Conservation (phyloP, 2,888 invertebrate species). For the Plagiodera versicolora region DNA sequence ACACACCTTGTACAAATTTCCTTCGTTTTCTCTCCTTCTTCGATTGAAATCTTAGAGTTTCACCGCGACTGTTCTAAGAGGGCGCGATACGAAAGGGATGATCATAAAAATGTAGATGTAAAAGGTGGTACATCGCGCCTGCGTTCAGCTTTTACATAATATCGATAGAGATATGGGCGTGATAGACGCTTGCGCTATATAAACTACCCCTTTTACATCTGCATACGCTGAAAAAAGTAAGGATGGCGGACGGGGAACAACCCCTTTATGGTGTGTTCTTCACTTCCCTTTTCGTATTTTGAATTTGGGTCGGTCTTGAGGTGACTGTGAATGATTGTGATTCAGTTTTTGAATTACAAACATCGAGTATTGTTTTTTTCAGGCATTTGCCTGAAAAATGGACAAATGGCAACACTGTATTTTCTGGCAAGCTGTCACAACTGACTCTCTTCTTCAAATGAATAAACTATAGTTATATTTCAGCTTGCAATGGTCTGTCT, state of each 20-base stretch:
- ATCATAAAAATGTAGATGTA: constrained; percentile 54
- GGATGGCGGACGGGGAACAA: constrained; percentile 39
- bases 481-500: too few species aligned
- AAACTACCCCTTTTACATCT: constrained; percentile 51
- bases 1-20: too few species aligned
- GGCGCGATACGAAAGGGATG: constrained; percentile 46
- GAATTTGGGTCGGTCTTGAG: too few species aligned
- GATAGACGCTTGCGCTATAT: constrained; percentile 50
- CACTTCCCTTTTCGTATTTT: too few species aligned
- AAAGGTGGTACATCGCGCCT: constrained; percentile 53
- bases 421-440: too few species aligned
- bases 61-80: constrained; percentile 27
- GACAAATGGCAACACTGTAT: too few species aligned
- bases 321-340: too few species aligned
- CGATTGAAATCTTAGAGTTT: constrained; percentile 49
- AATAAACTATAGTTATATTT: too few species aligned
- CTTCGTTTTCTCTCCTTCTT: constrained; percentile 26
- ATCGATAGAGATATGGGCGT: constrained; percentile 55
- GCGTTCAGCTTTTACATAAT: constrained; percentile 55
- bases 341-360: too few species aligned
- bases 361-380: too few species aligned
- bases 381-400: too few species aligned
- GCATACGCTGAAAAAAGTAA: constrained; percentile 48
- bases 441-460: too few species aligned
- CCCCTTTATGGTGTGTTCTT: background rate